phyloP scores from a whole-genome alignment of 1,140 invertebrate genomes.

The Cheumatopsyche charites region DNA sequence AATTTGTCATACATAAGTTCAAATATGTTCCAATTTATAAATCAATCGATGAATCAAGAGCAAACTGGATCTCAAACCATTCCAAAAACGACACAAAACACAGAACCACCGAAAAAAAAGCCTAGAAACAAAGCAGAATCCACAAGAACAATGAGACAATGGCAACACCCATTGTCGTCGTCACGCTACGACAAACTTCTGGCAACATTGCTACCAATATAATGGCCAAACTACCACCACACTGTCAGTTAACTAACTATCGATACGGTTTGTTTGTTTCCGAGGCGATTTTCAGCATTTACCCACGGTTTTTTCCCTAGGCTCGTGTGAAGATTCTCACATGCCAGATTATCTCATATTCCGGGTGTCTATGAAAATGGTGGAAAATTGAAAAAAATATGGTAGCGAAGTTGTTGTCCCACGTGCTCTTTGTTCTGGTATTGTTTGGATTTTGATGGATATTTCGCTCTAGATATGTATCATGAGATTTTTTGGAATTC shows the following conservation, averaged over 20 bases:
- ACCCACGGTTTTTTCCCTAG: slow-evolving; percentile 15
- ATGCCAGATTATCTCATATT: neutral
- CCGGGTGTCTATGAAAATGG: neutral
- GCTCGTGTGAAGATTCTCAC: slow-evolving; percentile 38
- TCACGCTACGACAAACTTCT: slow-evolving; percentile 15
- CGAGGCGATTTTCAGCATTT: neutral
- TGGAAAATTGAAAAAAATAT: neutral
- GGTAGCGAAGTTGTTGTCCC: neutral
- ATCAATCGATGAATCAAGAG: too few relatives aligned
- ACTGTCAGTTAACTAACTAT: slow-evolving; percentile 36
- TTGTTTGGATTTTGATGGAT: neutral
- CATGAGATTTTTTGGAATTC: too few relatives aligned
- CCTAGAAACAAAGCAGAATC: neutral
- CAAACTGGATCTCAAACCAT: too few relatives aligned
- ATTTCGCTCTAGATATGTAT: too few relatives aligned
- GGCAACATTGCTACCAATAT: slow-evolving; percentile 9
- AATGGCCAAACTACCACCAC: neutral
- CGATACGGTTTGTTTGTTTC: slow-evolving; percentile 17
- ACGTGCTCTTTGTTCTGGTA: neutral
- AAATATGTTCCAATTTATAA: too few relatives aligned
- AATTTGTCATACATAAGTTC: too few relatives aligned
- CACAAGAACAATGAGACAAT: slow-evolving; percentile 30
- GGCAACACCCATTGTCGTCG: slow-evolving; percentile 20
- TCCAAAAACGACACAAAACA: slow-evolving; percentile 14
- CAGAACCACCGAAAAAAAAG: neutral